Evolutionary conservation across 2,797 vertebrate species (phyloP).

Genomic region (Coilia nasus): DNA sequence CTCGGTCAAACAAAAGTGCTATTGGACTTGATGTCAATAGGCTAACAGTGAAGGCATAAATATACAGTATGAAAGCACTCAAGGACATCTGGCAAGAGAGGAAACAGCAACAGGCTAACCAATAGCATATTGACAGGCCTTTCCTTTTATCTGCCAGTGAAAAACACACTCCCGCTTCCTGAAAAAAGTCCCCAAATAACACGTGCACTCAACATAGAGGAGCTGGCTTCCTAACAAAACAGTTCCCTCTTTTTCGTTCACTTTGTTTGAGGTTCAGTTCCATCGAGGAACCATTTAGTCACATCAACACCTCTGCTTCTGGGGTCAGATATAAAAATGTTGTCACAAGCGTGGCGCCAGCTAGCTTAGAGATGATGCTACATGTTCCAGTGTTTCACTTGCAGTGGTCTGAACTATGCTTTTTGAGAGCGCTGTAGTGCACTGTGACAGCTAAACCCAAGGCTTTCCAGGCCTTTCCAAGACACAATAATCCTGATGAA

Average conservation of each 20-base stretch:
- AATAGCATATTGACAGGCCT: slow-evolving; percentile 3
- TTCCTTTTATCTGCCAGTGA: neutral
- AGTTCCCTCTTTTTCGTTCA: neutral
- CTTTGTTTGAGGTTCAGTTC: neutral
- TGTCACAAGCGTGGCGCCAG: slow-evolving; percentile 8
- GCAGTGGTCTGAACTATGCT: neutral
- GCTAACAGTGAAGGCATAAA: neutral
- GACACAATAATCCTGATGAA: neutral
- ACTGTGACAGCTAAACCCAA: neutral
- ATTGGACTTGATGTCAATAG: neutral
- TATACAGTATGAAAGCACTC: neutral
- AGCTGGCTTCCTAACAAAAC: neutral
- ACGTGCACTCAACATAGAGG: neutral
- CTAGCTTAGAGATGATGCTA: neutral
- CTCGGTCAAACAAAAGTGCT: neutral
- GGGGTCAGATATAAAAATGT: slow-evolving; percentile 11
- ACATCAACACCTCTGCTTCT: neutral
- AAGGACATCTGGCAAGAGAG: neutral
- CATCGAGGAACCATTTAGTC: neutral
- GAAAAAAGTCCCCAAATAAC: neutral
- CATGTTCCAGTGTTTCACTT: neutral
- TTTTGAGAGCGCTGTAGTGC: neutral
- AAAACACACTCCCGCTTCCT: neutral
- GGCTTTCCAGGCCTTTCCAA: neutral
- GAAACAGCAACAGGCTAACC: neutral